A percentile compares a stretch with the other conserved stretches of the same genome.
Conservation (phyloP, 2,888 invertebrate species). For the Spialia ferax region DNA sequence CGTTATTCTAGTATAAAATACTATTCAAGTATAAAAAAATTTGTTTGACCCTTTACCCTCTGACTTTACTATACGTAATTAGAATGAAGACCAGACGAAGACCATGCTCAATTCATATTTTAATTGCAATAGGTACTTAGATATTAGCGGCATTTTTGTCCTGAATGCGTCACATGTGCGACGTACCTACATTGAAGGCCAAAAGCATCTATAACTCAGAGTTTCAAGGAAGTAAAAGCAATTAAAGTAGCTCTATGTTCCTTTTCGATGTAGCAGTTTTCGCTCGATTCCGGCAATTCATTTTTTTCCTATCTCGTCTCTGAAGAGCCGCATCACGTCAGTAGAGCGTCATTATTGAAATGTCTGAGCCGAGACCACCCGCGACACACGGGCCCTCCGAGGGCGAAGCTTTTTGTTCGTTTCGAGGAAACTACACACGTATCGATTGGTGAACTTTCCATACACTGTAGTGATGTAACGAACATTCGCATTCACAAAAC, state of each 20-base stretch:
- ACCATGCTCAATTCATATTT: too few relatives aligned
- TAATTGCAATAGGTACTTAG: too few relatives aligned
- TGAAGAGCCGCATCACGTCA: conserved; percentile 69
- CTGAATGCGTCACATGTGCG: too few relatives aligned
- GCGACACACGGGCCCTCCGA: conserved; percentile 67
- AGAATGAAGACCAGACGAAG: too few relatives aligned
- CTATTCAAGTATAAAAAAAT: too few relatives aligned
- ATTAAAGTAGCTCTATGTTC: conserved; percentile 50
- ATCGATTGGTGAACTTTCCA: background rate
- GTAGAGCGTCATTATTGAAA: conserved; percentile 74
- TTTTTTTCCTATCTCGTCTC: conserved; percentile 64
- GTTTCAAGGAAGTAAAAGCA: conserved; percentile 63
- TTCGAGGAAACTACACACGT: conserved; percentile 29
- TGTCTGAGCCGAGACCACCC: conserved; percentile 76
- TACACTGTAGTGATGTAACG: too few relatives aligned
- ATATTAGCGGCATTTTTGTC: too few relatives aligned
- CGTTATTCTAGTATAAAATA: too few relatives aligned
- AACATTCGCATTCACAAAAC: too few relatives aligned
- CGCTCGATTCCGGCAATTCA: conserved; percentile 65
- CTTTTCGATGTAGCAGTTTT: conserved; percentile 62
- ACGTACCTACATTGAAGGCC: too few relatives aligned
- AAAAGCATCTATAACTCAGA: conserved; percentile 56
- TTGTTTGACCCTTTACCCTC: too few relatives aligned
- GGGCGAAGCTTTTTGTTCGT: conserved; percentile 55
- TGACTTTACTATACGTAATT: too few relatives aligned